Percentiles rank a stretch among this genome's conserved stretches.
These are phyloP conservation scores for Orycteropus afer DNA, from an alignment of 2,113 vertebrate genomes.

Conservation along the genomic window DNA sequence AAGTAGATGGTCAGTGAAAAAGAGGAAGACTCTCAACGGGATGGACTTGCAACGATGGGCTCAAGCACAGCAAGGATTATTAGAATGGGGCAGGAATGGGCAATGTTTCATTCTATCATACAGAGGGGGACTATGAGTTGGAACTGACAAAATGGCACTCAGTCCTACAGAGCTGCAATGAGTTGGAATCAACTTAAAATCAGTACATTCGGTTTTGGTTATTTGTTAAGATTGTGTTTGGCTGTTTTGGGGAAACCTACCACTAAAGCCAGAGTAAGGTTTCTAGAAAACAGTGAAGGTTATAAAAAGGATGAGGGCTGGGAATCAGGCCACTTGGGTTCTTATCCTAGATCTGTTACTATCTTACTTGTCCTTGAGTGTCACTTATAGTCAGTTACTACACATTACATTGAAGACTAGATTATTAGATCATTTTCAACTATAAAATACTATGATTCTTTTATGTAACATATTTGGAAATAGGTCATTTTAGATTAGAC, in stretches of 20 bases:
- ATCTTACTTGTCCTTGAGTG: not conserved
- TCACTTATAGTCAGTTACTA: not conserved
- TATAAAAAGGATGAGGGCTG: not conserved
- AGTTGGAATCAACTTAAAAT: too few relatives aligned
- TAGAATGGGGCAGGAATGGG: too few relatives aligned
- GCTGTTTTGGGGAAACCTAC: not conserved
- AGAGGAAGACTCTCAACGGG: too few relatives aligned
- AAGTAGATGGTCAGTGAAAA: too few relatives aligned
- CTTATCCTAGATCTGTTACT: not conserved
- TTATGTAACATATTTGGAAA: not conserved
- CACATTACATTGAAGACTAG: not conserved
- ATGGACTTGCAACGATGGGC: too few relatives aligned
- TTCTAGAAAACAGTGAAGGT: not conserved
- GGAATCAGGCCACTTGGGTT: not conserved
- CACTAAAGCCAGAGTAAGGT: not conserved
- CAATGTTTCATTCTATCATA: too few relatives aligned
- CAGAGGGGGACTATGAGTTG: too few relatives aligned
- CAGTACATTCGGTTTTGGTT: not conserved
- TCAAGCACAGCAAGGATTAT: too few relatives aligned
- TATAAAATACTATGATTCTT: not conserved
- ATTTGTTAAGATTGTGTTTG: not conserved
- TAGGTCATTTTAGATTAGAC: not conserved
- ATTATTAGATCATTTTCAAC: not conserved
- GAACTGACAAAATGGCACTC: too few relatives aligned
- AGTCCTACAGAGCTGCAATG: too few relatives aligned